These are phyloP conservation scores for Campoplex capitator DNA, from an alignment of 2,888 invertebrate genomes.

Conservation along the genomic window DNA sequence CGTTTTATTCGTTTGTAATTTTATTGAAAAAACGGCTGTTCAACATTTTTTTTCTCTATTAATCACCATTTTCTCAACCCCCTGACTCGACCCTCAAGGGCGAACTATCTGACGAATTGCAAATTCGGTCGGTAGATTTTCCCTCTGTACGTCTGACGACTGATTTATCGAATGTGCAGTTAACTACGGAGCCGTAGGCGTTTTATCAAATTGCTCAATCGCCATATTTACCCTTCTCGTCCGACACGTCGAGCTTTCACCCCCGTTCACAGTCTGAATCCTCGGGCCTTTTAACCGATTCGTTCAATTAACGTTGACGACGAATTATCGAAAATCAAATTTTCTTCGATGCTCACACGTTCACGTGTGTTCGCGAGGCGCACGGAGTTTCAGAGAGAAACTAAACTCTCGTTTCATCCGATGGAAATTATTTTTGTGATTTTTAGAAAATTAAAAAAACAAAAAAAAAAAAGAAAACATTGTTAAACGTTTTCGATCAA, in stretches of 20 bases:
- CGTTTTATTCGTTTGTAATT: not conserved
- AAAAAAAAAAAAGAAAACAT: not conserved
- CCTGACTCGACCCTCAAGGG: not conserved
- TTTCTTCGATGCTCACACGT: constrained; percentile 65
- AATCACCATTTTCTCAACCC: not conserved
- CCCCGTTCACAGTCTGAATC: constrained; percentile 38
- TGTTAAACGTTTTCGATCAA: not conserved
- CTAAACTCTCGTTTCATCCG: not conserved
- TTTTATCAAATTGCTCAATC: constrained; percentile 74
- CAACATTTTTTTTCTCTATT: not conserved
- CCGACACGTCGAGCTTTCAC: constrained; percentile 46
- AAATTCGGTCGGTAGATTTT: constrained; percentile 16
- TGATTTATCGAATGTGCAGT: constrained; percentile 24
- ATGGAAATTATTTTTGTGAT: not conserved
- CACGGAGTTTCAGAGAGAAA: not conserved
- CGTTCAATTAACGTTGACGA: constrained; percentile 75
- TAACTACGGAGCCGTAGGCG: constrained; percentile 48
- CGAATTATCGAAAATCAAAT: constrained; percentile 77
- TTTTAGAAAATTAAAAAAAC: not conserved
- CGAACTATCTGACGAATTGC: constrained; percentile 6
- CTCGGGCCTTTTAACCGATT: constrained; percentile 57
- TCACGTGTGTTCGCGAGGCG: not conserved
- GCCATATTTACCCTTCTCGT: constrained; percentile 71
- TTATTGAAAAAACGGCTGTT: not conserved
- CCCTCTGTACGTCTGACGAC: constrained; percentile 7